Conservation (phyloP, 2,888 invertebrate species). For the Notodonta dromedarius region DNA sequence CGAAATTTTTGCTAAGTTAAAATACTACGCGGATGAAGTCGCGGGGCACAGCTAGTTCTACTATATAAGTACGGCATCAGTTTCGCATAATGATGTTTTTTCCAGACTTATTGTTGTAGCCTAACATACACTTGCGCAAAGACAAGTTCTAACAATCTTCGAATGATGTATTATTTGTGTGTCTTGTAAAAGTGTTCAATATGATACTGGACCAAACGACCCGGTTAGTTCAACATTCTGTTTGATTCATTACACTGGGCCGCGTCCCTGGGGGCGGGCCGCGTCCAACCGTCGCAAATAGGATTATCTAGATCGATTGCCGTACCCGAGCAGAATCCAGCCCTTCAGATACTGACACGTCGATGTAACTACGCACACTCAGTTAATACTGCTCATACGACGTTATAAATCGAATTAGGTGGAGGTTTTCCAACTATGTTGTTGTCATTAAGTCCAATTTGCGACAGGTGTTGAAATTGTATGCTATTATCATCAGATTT, state of each 20-base stretch:
- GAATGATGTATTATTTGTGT: background rate
- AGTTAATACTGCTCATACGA: slow-evolving; percentile 7
- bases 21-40: too few species aligned
- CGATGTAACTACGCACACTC: background rate
- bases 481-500: background rate
- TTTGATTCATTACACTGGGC: slow-evolving; percentile 23
- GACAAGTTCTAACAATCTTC: too few species aligned
- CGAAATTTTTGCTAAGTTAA: too few species aligned
- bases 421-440: slow-evolving; percentile 21
- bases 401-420: slow-evolving; percentile 17
- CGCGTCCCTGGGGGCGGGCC: slow-evolving; percentile 7
- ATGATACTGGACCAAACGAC: background rate
- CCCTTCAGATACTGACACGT: background rate
- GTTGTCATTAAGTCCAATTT: slow-evolving; percentile 1
- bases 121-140: too few species aligned
- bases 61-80: too few species aligned
- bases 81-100: too few species aligned
- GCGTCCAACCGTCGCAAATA: slow-evolving; percentile 9
- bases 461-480: slow-evolving; percentile 1
- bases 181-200: background rate
- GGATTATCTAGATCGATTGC: slow-evolving; percentile 28
- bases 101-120: too few species aligned
- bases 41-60: too few species aligned
- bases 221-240: slow-evolving; percentile 9
- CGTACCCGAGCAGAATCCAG: background rate